Percentiles rank a stretch among this genome's conserved stretches.
Conservation (phyloP, 2,113 vertebrate genomes). For the Dascyllus trimaculatus region DNA sequence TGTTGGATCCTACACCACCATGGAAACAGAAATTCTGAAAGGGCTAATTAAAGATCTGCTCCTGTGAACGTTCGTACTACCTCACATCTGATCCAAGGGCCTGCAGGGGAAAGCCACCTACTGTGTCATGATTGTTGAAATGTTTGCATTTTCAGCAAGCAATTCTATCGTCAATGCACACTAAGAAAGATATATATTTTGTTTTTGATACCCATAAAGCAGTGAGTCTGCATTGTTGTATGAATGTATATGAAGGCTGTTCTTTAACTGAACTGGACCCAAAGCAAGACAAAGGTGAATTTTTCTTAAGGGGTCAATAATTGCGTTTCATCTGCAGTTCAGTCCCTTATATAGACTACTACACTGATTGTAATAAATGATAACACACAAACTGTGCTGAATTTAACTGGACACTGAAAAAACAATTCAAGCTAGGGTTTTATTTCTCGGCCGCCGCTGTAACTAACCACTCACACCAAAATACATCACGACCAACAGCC, state of each 20-base stretch:
- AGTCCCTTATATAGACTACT: neutral
- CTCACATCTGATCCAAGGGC: too few species aligned
- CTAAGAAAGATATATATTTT: neutral
- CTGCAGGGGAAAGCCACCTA: too few species aligned
- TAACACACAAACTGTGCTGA: conserved; percentile 16
- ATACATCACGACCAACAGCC: conserved; percentile 47
- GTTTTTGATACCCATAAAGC: neutral
- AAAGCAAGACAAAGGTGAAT: neutral
- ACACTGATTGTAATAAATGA: conserved; percentile 38
- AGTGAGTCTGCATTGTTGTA: neutral
- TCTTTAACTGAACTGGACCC: conserved; percentile 1
- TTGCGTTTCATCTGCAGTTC: conserved; percentile 5
- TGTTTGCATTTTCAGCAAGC: too few species aligned
- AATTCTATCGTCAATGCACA: neutral
- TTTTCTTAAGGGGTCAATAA: neutral
- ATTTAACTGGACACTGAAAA: conserved; percentile 13
- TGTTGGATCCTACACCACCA: too few species aligned
- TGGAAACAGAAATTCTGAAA: too few species aligned
- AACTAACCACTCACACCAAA: conserved; percentile 44
- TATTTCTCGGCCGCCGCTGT: conserved; percentile 4
- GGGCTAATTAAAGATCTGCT: too few species aligned
- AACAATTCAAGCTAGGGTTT: conserved; percentile 34
- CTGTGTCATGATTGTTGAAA: too few species aligned
- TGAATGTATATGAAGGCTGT: neutral
- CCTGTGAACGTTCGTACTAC: too few species aligned